phyloP scores from a whole-genome alignment of 2,113 vertebrate species.

The Epinephelus cyanopodus region DNA sequence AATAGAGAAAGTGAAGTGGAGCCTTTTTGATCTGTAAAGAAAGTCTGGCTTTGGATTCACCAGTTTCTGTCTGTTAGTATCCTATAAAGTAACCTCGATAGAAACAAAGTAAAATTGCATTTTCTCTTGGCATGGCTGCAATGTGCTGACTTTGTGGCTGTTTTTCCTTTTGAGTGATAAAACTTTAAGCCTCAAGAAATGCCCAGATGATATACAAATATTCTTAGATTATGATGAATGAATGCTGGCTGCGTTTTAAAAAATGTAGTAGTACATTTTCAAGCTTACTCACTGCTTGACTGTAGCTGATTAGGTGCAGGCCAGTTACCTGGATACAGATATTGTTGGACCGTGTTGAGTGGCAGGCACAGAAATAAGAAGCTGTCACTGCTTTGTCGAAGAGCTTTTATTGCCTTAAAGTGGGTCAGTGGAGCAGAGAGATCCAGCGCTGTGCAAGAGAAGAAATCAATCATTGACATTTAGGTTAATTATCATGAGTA shows the following conservation, averaged over 20 bases:
- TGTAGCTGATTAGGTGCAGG: background rate
- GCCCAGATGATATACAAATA: background rate
- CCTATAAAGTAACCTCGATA: background rate
- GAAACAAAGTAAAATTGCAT: background rate
- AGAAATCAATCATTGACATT: constrained; percentile 53
- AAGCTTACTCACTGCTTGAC: background rate
- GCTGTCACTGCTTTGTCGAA: constrained; percentile 22
- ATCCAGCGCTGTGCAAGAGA: constrained; percentile 26
- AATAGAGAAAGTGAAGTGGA: background rate
- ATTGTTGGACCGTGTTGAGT: background rate
- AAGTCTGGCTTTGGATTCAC: background rate
- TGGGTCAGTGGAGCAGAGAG: constrained; percentile 71
- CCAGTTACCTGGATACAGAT: constrained; percentile 23
- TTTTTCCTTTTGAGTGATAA: background rate
- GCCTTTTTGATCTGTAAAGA: background rate
- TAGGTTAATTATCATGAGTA: constrained; percentile 58
- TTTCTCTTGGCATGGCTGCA: background rate
- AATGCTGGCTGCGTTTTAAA: background rate
- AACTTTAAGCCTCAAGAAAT: background rate
- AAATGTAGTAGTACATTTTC: background rate
- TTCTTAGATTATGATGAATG: background rate
- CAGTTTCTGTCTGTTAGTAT: background rate
- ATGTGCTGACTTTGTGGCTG: background rate
- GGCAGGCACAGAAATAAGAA: constrained; percentile 33
- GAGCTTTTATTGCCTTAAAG: constrained; percentile 54